phyloP scores from a whole-genome alignment of 30 jellyfish, hydroid and myxozoan species.

The Pseudorhiza aurosa region DNA sequence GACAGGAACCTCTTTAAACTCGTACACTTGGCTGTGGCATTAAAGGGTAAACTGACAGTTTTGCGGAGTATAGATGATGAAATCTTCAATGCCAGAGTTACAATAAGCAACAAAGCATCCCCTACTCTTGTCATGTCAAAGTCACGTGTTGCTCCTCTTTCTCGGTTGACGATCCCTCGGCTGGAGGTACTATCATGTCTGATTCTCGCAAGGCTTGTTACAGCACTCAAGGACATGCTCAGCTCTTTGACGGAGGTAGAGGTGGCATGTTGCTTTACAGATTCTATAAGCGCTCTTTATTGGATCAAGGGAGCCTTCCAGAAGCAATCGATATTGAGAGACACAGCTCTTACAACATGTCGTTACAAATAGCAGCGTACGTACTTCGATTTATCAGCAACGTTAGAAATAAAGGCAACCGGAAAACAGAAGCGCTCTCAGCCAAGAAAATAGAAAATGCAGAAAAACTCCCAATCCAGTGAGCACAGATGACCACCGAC shows the following conservation, averaged over 20 bases:
- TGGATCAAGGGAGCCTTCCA: conserved; percentile 37
- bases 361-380: conserved; percentile 10
- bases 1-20: conserved; percentile 2
- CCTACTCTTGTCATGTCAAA: conserved; percentile 8
- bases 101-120: not conserved
- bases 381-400: not conserved
- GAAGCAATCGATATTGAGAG: not conserved
- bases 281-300: conserved; percentile 26
- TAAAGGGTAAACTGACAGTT: not conserved
- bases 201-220: conserved; percentile 31
- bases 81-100: not conserved
- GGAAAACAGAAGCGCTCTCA: not conserved
- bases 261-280: conserved; percentile 17
- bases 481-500: not conserved
- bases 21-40: conserved; percentile 12
- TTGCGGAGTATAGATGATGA: conserved; percentile 20
- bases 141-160: conserved; percentile 9
- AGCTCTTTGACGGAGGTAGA: not conserved
- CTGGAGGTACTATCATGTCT: conserved; percentile 19
- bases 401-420: not conserved
- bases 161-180: conserved; percentile 18
- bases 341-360: conserved; percentile 4
- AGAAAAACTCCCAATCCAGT: conserved; percentile 3
- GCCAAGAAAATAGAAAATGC: not conserved
- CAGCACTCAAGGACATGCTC: not conserved